Base-by-base conservation (phyloP, 2,797 vertebrate genomes). In the Xenentodon cancila region DNA sequence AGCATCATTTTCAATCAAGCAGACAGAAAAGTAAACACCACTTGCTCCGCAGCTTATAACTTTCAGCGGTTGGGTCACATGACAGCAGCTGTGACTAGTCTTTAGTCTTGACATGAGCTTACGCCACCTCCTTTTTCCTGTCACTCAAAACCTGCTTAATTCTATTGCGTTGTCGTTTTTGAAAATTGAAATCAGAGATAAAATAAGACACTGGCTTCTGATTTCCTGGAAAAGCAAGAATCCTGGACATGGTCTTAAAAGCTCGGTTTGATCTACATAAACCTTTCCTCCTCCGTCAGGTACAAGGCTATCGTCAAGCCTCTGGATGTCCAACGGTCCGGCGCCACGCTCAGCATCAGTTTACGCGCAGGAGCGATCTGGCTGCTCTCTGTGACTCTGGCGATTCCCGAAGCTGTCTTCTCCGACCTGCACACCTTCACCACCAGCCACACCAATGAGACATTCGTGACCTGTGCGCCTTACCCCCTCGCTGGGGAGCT, bases 301-400 rank as follows among this genome's bases (percentile, higher is more conserved):
- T 98, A 97, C 85, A 98, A 93, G 92, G 97, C 96, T 4, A 98
- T 99, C 7, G 96, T 99, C 57, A 95, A 91, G 59, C 97, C 97
- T 0, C 93, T 99, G 95, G 96, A 98, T 71, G 93, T 94, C 70
- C 95, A 95, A 84, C 87, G 89, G 11, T 94, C 95, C 21, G 94
- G 94, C 3, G 91, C 94, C 12, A 87, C 95, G 7, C 84, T 93
- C 78, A 94, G 93, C 80, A 93, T 95, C 55, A 94, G 93, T 74
- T 56, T 95, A 57, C 94, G 93, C 79, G 96, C 92, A 0, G 92
- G 87, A n/a, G 61, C 90, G 13, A 98, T 99, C 87, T 99, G 97
- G 97, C 82, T 98, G 49, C 75, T 97, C 64, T 98, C 97, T 51
- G 90, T 95, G 91, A 80, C 94, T 27, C 91, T 99, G 83, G 97